These are phyloP conservation scores for Zaprionus taronus DNA, from an alignment of 1,140 invertebrate genomes.

Conservation along the genomic window DNA sequence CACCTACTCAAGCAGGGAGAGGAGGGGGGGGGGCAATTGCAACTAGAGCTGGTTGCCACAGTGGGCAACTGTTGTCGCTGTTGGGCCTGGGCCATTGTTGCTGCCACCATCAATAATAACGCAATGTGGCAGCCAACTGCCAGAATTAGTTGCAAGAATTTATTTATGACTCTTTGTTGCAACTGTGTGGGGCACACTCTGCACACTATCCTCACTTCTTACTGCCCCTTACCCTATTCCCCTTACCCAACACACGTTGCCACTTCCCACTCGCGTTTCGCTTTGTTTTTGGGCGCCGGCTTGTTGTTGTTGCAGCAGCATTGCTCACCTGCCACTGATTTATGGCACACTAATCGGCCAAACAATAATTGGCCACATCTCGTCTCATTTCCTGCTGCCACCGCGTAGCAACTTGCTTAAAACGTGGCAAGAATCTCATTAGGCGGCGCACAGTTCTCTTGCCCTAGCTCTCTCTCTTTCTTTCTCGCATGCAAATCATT, in stretches of 20 bases:
- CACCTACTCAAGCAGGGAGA: background rate
- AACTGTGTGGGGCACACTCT: slow-evolving; percentile 13
- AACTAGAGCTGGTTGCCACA: background rate
- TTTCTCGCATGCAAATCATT: slow-evolving; percentile 1
- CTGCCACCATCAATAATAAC: slow-evolving; percentile 74
- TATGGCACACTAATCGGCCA: slow-evolving; percentile 46
- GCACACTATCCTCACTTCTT: background rate
- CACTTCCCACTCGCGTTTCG: background rate
- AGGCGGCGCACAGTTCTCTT: background rate
- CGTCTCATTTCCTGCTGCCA: slow-evolving; percentile 30
- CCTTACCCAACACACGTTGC: background rate
- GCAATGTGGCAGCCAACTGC: slow-evolving; percentile 75
- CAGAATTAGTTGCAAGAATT: slow-evolving; percentile 79
- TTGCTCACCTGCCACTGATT: slow-evolving; percentile 45
- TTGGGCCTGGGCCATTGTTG: slow-evolving; percentile 54
- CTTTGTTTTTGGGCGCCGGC: slow-evolving; percentile 44
- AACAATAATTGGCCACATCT: slow-evolving; percentile 38
- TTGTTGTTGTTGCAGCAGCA: background rate
- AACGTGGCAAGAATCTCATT: slow-evolving; percentile 10
- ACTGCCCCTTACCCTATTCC: background rate
- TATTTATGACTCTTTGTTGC: slow-evolving; percentile 80
- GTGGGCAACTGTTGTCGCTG: slow-evolving; percentile 2
- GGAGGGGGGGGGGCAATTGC: background rate
- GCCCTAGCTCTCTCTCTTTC: background rate
- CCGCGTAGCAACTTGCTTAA: slow-evolving; percentile 6